Conservation (phyloP, 2,113 vertebrate genomes). For the Cepphus grylle region DNA sequence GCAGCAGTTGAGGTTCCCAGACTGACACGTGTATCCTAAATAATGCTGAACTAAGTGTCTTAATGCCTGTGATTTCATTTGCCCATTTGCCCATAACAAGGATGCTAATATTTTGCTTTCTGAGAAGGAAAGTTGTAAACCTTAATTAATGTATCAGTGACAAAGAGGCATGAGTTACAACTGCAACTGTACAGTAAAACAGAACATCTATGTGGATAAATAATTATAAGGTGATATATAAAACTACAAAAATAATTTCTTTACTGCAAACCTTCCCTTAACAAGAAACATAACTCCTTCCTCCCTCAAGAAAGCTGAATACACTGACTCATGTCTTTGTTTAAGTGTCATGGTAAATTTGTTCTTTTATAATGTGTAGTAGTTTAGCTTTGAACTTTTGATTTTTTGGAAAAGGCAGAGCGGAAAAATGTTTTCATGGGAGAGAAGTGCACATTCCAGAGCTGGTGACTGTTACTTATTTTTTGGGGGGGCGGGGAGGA, state of each 20-base stretch:
- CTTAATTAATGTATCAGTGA: neutral
- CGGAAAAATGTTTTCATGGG: conserved; percentile 74
- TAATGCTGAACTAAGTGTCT: neutral
- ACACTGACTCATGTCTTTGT: conserved; percentile 73
- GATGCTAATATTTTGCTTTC: conserved; percentile 42
- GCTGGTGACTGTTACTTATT: conserved; percentile 55
- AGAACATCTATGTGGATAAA: neutral
- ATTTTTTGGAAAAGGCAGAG: conserved; percentile 72
- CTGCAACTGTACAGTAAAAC: neutral
- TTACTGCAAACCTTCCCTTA: conserved; percentile 59
- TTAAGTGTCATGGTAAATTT: conserved; percentile 74
- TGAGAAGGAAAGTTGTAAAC: neutral
- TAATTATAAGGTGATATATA: conserved; percentile 51
- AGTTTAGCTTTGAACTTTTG: conserved; percentile 76
- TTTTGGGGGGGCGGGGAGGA: neutral
- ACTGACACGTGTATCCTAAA: neutral
- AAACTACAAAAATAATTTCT: conserved; percentile 55
- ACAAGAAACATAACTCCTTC: conserved; percentile 68
- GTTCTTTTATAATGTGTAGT: conserved; percentile 71
- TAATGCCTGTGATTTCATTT: neutral
- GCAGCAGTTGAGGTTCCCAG: neutral
- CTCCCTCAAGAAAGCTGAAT: conserved; percentile 66
- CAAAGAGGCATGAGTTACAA: neutral
- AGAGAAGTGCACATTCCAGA: conserved; percentile 66
- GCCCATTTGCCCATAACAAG: neutral